Evolutionary conservation across 2,797 vertebrate genomes (phyloP).

Genomic region (Anomalospiza imberbis): DNA sequence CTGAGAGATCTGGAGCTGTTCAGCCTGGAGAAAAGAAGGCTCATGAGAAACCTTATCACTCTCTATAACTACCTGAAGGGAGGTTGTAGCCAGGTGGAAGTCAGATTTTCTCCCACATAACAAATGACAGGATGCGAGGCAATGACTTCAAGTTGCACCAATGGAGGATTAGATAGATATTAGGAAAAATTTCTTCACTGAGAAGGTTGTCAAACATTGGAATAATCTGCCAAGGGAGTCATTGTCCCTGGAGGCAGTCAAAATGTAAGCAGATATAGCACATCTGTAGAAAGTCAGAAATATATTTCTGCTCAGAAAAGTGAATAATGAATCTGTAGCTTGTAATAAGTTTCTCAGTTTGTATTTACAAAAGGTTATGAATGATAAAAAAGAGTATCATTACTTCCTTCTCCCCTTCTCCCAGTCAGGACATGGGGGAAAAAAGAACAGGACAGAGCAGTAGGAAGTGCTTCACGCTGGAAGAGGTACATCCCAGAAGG

Average conservation of each 20-base stretch:
- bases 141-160: not conserved
- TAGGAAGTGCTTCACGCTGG: not conserved
- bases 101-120: not conserved
- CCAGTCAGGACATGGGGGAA: not conserved
- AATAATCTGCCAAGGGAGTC: not conserved
- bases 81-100: not conserved
- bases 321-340: not conserved
- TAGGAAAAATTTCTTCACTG: not conserved
- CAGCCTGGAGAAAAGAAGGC: not conserved
- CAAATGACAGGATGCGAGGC: not conserved
- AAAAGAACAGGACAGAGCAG: not conserved
- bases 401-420: not conserved
- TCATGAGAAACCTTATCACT: not conserved
- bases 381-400: not conserved
- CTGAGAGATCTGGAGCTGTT: not conserved
- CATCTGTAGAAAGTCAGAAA: not conserved
- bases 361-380: conserved; percentile 41
- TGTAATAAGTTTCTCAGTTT: conserved; percentile 33
- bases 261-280: not conserved
- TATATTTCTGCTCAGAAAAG: not conserved
- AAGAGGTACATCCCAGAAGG: not conserved
- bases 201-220: not conserved
- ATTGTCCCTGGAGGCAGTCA: no score
- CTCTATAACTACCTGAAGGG: not conserved
- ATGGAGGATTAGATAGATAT: not conserved